Evolutionary conservation across 2,888 invertebrate genomes (phyloP), one percentile per base, ranked within the genome.

Genomic region (Sesia apiformis): DNA sequence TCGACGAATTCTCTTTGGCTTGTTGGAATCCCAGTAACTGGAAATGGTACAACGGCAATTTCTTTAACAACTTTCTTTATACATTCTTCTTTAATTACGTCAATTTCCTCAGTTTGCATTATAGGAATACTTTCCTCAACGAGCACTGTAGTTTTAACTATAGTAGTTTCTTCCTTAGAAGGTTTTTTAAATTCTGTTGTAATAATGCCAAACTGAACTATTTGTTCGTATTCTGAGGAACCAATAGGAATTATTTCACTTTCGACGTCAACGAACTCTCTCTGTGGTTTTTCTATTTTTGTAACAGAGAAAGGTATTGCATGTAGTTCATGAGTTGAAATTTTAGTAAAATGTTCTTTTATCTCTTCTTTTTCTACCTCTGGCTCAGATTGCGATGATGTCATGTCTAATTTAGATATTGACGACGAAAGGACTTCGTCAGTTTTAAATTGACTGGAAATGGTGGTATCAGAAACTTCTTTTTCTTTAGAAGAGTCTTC

Each of bases 1-100:
- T 92, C 91, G 53, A 91, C 81, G 61, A 89, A 80, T 58, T 87
- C 79, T 63, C 90, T 89, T 67, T 91, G 87, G 52, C 91, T 91
- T 2, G 72, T 63, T 56, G 90, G 90, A 59, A 75, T 69, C 64
- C 84, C 82, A 6, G 81, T 79, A 57, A 89, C 73, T 4, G 83
- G 79, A 56, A 91, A 91, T 6, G 92, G 91, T 63, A 91, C 75
- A 56, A 84, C 73, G 68, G 74, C 69, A 38, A 79, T 65, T 60
- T 81, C 74, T 60, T 77, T 70, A 0, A 84, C 60, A n/a, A 71
- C 59, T 67, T 83, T 88, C 64, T 84, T 83, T 5, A 76, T 58
- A 62, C 80, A 84, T 65, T 77, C 72, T 62, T 88, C 89, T 53
- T 70, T 56, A 6, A 83, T 59, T 72, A 67, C 65, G 23, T 60